Conservation (phyloP, 2,797 vertebrate species). For the Sebastes elongatus region DNA sequence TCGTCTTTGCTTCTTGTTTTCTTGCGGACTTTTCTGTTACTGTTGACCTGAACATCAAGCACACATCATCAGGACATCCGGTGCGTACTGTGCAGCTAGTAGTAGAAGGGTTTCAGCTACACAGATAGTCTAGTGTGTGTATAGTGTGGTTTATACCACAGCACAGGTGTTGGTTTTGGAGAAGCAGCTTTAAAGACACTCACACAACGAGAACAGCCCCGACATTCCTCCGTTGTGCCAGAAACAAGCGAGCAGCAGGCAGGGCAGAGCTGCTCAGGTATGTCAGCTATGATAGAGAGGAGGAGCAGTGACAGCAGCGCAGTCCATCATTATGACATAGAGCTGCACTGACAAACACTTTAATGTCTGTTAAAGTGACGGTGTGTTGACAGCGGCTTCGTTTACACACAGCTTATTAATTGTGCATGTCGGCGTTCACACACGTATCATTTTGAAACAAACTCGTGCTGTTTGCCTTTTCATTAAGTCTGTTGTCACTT, state of each 20-base stretch:
- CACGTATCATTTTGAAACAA: not conserved
- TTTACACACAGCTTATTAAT: not conserved
- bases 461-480: not conserved
- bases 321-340: slow-evolving; percentile 45
- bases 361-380: not conserved
- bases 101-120: not conserved
- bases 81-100: not conserved
- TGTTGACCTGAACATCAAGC: not conserved
- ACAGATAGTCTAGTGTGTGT: not conserved
- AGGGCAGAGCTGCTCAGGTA: slow-evolving; percentile 64
- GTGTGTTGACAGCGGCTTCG: not conserved
- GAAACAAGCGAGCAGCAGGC: slow-evolving; percentile 42
- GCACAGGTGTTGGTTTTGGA: slow-evolving; percentile 15
- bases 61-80: not conserved
- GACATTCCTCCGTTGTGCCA: slow-evolving; percentile 42
- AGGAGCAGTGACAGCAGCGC: slow-evolving; percentile 23
- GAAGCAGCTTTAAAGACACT: slow-evolving; percentile 3
- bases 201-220: slow-evolving; percentile 16
- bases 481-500: not conserved
- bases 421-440: not conserved
- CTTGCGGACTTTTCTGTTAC: not conserved
- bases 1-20: not conserved
- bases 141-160: not conserved
- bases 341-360: slow-evolving; percentile 13
- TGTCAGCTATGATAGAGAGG: slow-evolving; percentile 65